Base-by-base conservation (phyloP, 2,797 vertebrate species). In the Sebastes matsubarae region DNA sequence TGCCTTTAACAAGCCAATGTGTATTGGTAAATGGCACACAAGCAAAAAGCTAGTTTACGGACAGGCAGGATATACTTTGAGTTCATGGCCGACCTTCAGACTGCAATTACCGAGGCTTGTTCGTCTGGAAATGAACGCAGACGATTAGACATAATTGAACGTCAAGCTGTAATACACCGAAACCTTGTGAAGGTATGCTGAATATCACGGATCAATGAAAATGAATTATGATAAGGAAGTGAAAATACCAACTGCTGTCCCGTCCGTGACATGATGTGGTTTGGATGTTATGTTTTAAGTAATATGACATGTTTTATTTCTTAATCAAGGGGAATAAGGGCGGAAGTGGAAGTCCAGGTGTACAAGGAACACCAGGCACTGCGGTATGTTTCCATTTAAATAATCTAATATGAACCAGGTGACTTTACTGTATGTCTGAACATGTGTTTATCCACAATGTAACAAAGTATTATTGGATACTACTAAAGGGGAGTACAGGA, bases 281-380 rank as follows among this genome's bases (percentile, higher is more conserved):
- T 29, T 66, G 36, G 32, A 76, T 80, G 38, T 59, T 74, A 3
- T 78, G 46, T 46, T 75, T 73, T 64, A 63, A 73, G 50, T 76
- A 75, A 79, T 61, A 75, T 68, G 11, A 55, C 5, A 42, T 84
- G 42, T 82, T 82, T 54, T 82, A 76, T 88, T 77, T 80, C 71
- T 68, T 72, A 84, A 14, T 86, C 67, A 83, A 99, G 98, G 98
- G 98, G 16, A 96, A 67, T 90, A 97, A 97, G 88, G 98, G 98
- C 0, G 97, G 97, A 87, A 91, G 81, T 89, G 98, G 98, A 92
- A 88, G 86, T 73, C 94, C 95, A 77, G 97, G 98, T 7, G 90
- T 93, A 81, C 81, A 94, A 86, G 98, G 98, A 81, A 55, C 80
- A 63, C 78, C 93, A 76, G 98, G 98, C 36, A 68, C 90, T 75